A percentile compares a stretch with the other conserved stretches of the same genome.
These are phyloP conservation scores for Knipowitschia caucasica DNA, from an alignment of 2,797 vertebrate genomes.

Conservation along the genomic window DNA sequence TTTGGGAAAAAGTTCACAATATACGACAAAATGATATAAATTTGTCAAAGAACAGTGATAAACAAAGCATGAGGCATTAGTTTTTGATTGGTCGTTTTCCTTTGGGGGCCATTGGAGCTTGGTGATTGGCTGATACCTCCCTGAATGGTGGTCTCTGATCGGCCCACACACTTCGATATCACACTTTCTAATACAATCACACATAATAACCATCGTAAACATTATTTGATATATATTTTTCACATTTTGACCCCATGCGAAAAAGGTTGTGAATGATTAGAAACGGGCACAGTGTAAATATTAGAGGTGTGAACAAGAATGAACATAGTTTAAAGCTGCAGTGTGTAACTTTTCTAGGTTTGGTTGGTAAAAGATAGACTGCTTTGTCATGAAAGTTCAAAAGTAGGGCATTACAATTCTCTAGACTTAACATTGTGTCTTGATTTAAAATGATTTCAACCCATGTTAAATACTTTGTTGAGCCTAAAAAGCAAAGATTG, in stretches of 20 bases:
- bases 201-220: conserved; percentile 3
- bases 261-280: conserved; percentile 34
- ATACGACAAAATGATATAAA: conserved; percentile 41
- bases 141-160: conserved; percentile 65
- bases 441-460: too few species aligned
- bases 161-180: conserved; percentile 33
- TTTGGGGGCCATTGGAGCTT: conserved; percentile 55
- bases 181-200: conserved; percentile 27
- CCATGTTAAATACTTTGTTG: too few species aligned
- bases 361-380: too few species aligned
- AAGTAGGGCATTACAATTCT: background rate
- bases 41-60: conserved; percentile 37
- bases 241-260: conserved; percentile 5
- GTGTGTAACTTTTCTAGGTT: too few species aligned
- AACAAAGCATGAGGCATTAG: conserved; percentile 48
- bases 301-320: conserved; percentile 6
- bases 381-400: too few species aligned
- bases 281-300: conserved; percentile 48
- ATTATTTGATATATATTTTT: background rate
- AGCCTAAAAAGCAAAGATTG: too few species aligned
- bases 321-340: too few species aligned
- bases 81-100: conserved; percentile 23
- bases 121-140: conserved; percentile 73
- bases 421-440: too few species aligned
- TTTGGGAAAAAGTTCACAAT: conserved; percentile 34